Evolutionary conservation across 2,888 invertebrate species (phyloP).

Genomic region (Drosophila siamana): DNA sequence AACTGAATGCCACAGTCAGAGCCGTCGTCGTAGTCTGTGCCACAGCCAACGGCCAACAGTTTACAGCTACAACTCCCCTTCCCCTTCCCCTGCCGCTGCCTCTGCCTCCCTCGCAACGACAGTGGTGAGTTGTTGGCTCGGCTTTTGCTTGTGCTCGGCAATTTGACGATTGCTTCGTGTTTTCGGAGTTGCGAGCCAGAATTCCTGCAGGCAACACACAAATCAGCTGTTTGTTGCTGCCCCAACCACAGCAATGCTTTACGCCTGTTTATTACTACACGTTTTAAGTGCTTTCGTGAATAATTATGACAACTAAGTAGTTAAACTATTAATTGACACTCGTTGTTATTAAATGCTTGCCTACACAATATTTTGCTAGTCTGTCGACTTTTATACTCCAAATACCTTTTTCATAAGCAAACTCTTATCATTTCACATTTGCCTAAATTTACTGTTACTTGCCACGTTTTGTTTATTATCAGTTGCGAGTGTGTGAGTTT

Average conservation of each 20-base stretch:
- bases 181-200: constrained; percentile 66
- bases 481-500: constrained; percentile 17
- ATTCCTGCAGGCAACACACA: constrained; percentile 58
- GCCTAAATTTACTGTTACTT: constrained; percentile 7
- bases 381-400: too few relatives aligned
- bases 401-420: neutral
- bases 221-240: constrained; percentile 64
- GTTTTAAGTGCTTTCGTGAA: neutral
- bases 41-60: constrained; percentile 52
- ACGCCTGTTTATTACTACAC: constrained; percentile 17
- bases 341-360: too few relatives aligned
- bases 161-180: constrained; percentile 30
- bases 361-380: neutral
- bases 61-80: constrained; percentile 54
- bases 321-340: neutral
- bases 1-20: constrained; percentile 71
- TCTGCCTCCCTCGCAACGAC: too few relatives aligned
- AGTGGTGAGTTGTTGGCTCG: constrained; percentile 70
- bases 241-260: neutral
- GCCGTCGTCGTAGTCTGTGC: neutral
- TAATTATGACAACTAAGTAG: neutral
- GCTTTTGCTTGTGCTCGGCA: constrained; percentile 15
- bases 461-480: constrained; percentile 64
- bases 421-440: constrained; percentile 8
- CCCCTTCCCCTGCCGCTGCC: neutral